Conservation (phyloP, 2,888 invertebrate species). For the Petrolisthes cinctipes region DNA sequence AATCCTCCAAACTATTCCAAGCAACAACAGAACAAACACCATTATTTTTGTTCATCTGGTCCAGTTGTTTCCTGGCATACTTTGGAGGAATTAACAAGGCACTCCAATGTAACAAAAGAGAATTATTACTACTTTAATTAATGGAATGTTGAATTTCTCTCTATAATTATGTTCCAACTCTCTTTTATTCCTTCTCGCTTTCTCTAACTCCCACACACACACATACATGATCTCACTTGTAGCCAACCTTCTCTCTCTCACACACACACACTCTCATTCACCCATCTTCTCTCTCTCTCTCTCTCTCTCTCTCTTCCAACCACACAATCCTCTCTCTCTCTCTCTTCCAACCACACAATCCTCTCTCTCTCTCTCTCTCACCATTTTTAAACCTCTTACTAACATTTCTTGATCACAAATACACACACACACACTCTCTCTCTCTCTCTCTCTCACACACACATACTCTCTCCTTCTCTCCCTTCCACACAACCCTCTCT, state of each 20-base stretch:
- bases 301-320: background rate
- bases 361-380: background rate
- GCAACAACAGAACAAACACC: too few relatives aligned
- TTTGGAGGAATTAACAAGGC: too few relatives aligned
- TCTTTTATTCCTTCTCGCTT: background rate
- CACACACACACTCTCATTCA: background rate
- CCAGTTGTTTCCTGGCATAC: too few relatives aligned
- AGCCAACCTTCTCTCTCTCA: background rate
- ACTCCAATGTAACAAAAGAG: too few relatives aligned
- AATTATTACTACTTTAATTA: too few relatives aligned
- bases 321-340: background rate
- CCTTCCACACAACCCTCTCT: background rate
- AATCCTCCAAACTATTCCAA: too few relatives aligned
- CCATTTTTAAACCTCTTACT: background rate
- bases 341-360: too few relatives aligned
- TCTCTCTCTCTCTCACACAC: background rate
- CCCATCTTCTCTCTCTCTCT: background rate
- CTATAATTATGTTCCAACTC: background rate
- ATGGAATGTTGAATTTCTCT: too few relatives aligned
- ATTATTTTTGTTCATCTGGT: too few relatives aligned
- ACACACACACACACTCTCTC: background rate
- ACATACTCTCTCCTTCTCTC: background rate
- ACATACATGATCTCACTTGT: too few relatives aligned
- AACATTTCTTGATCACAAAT: too few relatives aligned
- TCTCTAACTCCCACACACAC: background rate